These are phyloP conservation scores for Callopanchax toddi DNA, from an alignment of 2,113 vertebrate species.

Conservation along the genomic window DNA sequence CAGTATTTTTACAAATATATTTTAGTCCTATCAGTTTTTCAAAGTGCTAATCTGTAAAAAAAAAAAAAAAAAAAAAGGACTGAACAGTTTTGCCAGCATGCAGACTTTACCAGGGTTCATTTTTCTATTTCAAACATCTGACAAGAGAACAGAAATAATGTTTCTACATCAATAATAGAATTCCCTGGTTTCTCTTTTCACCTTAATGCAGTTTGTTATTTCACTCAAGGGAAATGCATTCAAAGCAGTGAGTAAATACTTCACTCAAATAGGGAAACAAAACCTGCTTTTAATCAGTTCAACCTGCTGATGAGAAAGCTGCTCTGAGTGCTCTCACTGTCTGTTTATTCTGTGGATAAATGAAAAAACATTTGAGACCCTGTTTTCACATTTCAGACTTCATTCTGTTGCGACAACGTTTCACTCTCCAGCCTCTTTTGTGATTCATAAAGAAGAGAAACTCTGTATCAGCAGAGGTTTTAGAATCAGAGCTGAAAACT, in stretches of 20 bases:
- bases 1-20: not conserved
- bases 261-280: conserved; percentile 20
- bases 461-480: no score
- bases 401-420: no score
- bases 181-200: conserved; percentile 33
- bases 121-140: conserved; percentile 28
- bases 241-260: conserved; percentile 33
- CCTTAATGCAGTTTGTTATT: conserved; percentile 44
- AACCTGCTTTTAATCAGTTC: conserved; percentile 38
- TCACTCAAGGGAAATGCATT: conserved; percentile 23
- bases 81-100: conserved; percentile 12
- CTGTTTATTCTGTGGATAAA: conserved; percentile 2
- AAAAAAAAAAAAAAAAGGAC: conserved; percentile 14
- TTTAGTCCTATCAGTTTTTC: not conserved
- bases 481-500: no score
- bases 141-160: conserved; percentile 37
- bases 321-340: conserved; percentile 4
- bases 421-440: no score
- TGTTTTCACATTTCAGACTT: conserved; percentile 7
- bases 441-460: no score
- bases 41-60: no score
- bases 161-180: not conserved
- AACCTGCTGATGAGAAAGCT: conserved; percentile 15
- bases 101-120: conserved; percentile 16
- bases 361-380: no score